Evolutionary conservation across 2,797 vertebrate species (phyloP).

Genomic region (Danionella dracula): DNA sequence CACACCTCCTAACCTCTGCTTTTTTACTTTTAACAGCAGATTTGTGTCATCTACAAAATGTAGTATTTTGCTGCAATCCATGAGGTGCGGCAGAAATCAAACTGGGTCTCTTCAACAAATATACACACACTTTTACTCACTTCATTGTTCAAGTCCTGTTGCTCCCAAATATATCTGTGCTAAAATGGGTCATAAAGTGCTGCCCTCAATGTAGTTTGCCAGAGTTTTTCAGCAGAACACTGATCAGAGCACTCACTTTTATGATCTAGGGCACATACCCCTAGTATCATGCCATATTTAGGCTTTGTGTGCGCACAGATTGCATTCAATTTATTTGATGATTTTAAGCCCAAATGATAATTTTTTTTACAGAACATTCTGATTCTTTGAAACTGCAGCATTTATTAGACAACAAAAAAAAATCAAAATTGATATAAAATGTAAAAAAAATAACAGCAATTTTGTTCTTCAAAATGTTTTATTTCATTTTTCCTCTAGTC

Average conservation of each 20-base stretch:
- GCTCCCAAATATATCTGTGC: conserved; percentile 35
- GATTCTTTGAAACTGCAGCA: no score
- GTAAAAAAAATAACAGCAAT: no score
- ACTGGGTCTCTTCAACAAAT: conserved; percentile 5
- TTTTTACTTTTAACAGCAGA: conserved; percentile 8
- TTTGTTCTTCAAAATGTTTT: no score
- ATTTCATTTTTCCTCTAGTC: no score
- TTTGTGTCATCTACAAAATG: not conserved
- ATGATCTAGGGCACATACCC: not conserved
- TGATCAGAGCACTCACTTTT: conserved; percentile 1
- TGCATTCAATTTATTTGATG: no score
- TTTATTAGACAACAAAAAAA: no score
- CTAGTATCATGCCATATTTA: conserved; percentile 1
- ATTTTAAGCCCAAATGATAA: no score
- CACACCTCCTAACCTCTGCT: conserved; percentile 11
- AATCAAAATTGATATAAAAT: no score
- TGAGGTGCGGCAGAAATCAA: not conserved
- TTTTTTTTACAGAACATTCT: no score
- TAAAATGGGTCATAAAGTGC: conserved; percentile 36
- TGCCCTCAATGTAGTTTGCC: conserved; percentile 30
- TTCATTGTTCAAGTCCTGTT: conserved; percentile 35
- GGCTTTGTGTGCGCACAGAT: not conserved
- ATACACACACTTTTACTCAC: conserved; percentile 1
- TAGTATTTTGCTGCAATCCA: not conserved
- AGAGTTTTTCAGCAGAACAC: conserved; percentile 29